Base-by-base conservation (phyloP, 2,888 invertebrate genomes). In the Copidosoma aretas region DNA sequence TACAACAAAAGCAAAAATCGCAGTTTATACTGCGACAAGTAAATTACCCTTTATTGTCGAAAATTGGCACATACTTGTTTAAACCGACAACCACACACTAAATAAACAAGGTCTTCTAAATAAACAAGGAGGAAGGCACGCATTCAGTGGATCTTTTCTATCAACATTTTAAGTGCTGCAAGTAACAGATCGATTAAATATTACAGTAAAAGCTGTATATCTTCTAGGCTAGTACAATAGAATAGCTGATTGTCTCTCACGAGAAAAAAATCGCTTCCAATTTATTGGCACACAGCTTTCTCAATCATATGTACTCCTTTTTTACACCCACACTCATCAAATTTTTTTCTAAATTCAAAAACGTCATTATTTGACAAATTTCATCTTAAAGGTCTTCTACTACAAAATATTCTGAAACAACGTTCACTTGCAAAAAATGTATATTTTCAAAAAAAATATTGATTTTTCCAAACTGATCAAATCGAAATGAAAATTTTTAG, bases 151-250 rank as follows among this genome's bases (percentile, higher is more conserved):
- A 60, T 0, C 60, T 74, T 0, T 60, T 67, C 54, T 64, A 19
- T 51, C 71, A 10, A 71, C 73, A 1, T 63, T 59, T 39, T 24
- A 67, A 24, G n/a, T 73, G 0, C 65, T 74, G 3, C 10, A 49
- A 21, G 17, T 68, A 19, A 58, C 68, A 10, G 68, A 74, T 25
- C 21, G 3, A 14, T 17, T 70, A 39, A 49, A 73, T 10, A 70
- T 75, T 25, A 70, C 61, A 1, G 56, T 79, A 4, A 65, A 74
- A 57, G 74, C 74, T 32, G 64, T 53, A 12, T 75, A 75, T 60
- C 70, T 78, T 10, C 77, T 77, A 22, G 77, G 77, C 10, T 62
- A 68, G n/a, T 77, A 75, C 78, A 79, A 80, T 64, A 73, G 75
- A 2, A 76, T 77, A 25, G 77, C 78, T 8, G 77, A 78, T 54